Conservation (phyloP, 2,113 vertebrate genomes). For the Regulus satrapa region DNA sequence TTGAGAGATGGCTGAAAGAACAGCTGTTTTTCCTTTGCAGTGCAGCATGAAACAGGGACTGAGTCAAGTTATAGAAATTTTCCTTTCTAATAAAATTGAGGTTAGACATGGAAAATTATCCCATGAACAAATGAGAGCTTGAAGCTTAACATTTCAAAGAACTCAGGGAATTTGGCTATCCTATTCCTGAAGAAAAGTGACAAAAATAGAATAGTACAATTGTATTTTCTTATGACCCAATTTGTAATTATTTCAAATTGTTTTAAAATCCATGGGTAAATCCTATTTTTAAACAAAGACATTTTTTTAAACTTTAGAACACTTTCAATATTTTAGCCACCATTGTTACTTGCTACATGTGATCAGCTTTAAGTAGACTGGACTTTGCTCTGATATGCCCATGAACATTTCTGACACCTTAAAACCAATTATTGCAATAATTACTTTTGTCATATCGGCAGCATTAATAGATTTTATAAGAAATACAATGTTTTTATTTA, state of each 20-base stretch:
- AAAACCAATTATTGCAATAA: neutral
- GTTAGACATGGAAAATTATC: neutral
- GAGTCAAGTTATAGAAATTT: slow-evolving; percentile 15
- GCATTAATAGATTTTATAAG: neutral
- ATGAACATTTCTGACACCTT: neutral
- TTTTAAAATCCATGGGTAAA: neutral
- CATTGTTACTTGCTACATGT: neutral
- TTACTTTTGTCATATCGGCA: neutral
- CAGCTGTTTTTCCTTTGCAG: neutral
- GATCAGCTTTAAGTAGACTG: neutral
- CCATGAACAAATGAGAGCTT: neutral
- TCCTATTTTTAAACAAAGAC: neutral
- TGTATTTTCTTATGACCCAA: neutral
- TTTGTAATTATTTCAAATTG: neutral
- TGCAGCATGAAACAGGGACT: neutral
- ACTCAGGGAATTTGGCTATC: neutral
- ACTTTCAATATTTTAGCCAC: neutral
- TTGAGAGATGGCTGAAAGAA: neutral
- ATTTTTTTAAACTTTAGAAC: neutral
- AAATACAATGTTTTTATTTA: neutral
- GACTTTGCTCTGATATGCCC: neutral
- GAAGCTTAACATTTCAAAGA: neutral
- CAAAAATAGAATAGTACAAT: neutral
- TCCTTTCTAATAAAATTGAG: slow-evolving; percentile 21
- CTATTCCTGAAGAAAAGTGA: neutral